Conservation (phyloP, 2,113 vertebrate genomes). For the Carollia perspicillata region DNA sequence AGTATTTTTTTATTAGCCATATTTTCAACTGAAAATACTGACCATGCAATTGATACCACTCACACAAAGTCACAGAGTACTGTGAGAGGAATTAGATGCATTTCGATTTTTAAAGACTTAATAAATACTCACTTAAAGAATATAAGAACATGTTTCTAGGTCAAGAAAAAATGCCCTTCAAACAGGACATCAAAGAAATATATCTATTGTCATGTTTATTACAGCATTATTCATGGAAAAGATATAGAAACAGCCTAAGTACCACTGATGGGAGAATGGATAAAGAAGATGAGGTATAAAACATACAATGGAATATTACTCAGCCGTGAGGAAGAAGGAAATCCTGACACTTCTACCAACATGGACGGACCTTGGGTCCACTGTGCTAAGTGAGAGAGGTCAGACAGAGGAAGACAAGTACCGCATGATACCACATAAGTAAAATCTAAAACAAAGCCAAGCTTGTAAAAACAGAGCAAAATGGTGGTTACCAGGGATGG, state of each 20-base stretch:
- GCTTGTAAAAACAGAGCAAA: not conserved
- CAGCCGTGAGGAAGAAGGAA: not conserved
- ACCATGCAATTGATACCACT: not conserved
- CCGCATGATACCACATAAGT: not conserved
- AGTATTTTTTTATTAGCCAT: no score
- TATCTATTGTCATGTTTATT: not conserved
- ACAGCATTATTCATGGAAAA: not conserved
- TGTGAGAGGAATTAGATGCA: not conserved
- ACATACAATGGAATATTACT: not conserved
- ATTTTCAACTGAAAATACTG: not conserved
- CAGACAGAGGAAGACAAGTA: not conserved
- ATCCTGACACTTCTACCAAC: not conserved
- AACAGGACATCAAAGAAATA: not conserved
- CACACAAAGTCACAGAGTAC: not conserved
- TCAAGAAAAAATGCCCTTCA: not conserved
- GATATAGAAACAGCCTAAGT: not conserved
- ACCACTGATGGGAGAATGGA: not conserved
- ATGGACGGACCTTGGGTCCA: not conserved
- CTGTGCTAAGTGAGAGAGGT: not conserved
- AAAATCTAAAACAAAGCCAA: not conserved
- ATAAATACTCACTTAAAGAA: conserved; percentile 7
- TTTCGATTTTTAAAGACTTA: not conserved
- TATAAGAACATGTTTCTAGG: not conserved
- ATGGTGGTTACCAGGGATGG: not conserved
- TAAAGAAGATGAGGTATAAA: not conserved